phyloP scores from a whole-genome alignment of 2,888 invertebrate species.

The Pomacea canaliculata region DNA sequence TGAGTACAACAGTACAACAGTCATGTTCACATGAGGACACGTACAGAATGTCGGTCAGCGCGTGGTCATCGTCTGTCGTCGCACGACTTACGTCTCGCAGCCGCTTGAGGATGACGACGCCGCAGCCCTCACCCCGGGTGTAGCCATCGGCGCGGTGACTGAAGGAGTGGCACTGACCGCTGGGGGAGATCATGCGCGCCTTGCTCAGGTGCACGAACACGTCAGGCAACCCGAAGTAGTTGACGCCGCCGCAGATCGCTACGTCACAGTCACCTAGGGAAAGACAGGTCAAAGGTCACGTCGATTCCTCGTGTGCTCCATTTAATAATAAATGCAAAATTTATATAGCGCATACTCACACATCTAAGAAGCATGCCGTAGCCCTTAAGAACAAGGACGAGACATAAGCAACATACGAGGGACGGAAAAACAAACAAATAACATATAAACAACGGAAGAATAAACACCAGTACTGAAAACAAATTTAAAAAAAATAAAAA shows the following conservation, averaged over 20 bases:
- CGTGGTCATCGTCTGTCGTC: neutral
- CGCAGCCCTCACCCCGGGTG: conserved; percentile 56
- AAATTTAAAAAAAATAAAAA: too few species aligned
- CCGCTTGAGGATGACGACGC: conserved; percentile 49
- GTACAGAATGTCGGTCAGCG: too few species aligned
- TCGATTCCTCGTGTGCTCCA: neutral
- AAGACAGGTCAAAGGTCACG: neutral
- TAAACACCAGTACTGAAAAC: too few species aligned
- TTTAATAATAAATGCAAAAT: too few species aligned
- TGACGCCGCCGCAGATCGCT: conserved; percentile 39
- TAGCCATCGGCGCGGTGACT: conserved; percentile 51
- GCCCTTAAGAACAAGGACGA: too few species aligned
- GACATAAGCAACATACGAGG: too few species aligned
- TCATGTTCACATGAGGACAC: too few species aligned
- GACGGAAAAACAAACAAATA: too few species aligned
- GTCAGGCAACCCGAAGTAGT: conserved; percentile 38
- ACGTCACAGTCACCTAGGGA: conserved; percentile 35
- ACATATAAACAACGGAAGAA: too few species aligned
- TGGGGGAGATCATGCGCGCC: conserved; percentile 51
- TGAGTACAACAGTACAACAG: too few species aligned
- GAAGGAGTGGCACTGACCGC: conserved; percentile 51
- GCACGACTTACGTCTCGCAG: conserved; percentile 36
- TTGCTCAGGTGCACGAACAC: conserved; percentile 39
- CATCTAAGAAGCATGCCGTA: too few species aligned
- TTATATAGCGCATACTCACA: too few species aligned